Evolutionary conservation across 1,140 invertebrate genomes (phyloP).

Genomic region (Scaptomyza montana): DNA sequence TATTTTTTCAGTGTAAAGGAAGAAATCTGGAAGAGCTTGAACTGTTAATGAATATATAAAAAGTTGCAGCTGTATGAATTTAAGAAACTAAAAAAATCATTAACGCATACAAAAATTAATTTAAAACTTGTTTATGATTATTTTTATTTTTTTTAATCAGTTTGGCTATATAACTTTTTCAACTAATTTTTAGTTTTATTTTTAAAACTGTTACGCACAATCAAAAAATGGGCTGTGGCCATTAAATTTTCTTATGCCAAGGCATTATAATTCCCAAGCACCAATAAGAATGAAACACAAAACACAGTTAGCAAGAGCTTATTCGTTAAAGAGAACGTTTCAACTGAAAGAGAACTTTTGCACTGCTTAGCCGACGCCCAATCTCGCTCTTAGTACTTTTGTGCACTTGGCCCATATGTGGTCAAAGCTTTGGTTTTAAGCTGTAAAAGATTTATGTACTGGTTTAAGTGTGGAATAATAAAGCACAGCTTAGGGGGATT

Average conservation of each 20-base stretch:
- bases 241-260: conserved; percentile 19
- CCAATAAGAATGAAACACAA: conserved; percentile 43
- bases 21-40: not conserved
- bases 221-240: conserved; percentile 36
- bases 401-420: conserved; percentile 2
- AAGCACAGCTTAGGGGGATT: conserved; percentile 37
- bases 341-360: conserved; percentile 21
- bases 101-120: too few relatives aligned
- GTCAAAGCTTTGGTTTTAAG: conserved; percentile 5
- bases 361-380: conserved; percentile 52
- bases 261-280: conserved; percentile 11
- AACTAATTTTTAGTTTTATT: too few relatives aligned
- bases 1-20: too few relatives aligned
- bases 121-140: too few relatives aligned
- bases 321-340: not conserved
- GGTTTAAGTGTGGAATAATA: conserved; percentile 1
- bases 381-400: not conserved
- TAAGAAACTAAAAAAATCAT: too few relatives aligned
- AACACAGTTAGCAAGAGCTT: conserved; percentile 3
- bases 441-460: not conserved
- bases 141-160: too few relatives aligned
- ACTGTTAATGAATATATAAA: not conserved
- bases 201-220: not conserved
- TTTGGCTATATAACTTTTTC: too few relatives aligned
- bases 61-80: too few relatives aligned